Evolutionary conservation across 2,888 invertebrate species (phyloP).

Genomic region (Mylabris sibirica): DNA sequence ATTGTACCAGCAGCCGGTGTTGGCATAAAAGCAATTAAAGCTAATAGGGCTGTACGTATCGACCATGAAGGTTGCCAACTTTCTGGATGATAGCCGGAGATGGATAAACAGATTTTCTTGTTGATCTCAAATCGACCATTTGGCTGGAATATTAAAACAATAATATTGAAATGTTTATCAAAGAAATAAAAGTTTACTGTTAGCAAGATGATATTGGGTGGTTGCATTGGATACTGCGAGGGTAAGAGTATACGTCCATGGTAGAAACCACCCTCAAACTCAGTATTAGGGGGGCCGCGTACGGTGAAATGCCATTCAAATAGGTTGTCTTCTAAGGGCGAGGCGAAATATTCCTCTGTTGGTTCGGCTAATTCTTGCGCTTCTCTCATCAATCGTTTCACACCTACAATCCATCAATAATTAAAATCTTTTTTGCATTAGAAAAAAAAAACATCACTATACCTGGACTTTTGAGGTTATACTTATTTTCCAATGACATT

Average conservation of each 20-base stretch:
- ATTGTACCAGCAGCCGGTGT: constrained; percentile 89
- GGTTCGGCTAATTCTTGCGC: constrained; percentile 85
- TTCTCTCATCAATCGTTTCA: constrained; percentile 92
- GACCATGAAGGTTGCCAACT: constrained; percentile 99
- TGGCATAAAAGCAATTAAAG: constrained; percentile 94
- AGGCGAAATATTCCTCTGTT: constrained; percentile 88
- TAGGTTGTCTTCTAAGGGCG: constrained; percentile 91
- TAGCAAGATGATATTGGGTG: constrained; percentile 90
- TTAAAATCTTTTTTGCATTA: neutral
- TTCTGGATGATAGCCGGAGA: constrained; percentile 96
- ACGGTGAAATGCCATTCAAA: constrained; percentile 99
- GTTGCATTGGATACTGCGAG: constrained; percentile 96
- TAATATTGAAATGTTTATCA: neutral
- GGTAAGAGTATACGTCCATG: constrained; percentile 92
- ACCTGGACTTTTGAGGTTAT: constrained; percentile 71
- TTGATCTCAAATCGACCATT: constrained; percentile 93
- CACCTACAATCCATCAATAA: constrained; percentile 68
- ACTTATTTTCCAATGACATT: constrained; percentile 66
- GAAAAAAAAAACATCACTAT: constrained; percentile 22
- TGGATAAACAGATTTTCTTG: constrained; percentile 94
- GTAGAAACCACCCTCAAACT: constrained; percentile 90
- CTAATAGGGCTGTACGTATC: constrained; percentile 89
- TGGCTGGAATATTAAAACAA: constrained; percentile 67
- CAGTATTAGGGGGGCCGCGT: constrained; percentile 85
- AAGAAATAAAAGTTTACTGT: too few species aligned